These are phyloP conservation scores for Xenopus laevis DNA, from an alignment of 2,113 vertebrate species.

Conservation along the genomic window DNA sequence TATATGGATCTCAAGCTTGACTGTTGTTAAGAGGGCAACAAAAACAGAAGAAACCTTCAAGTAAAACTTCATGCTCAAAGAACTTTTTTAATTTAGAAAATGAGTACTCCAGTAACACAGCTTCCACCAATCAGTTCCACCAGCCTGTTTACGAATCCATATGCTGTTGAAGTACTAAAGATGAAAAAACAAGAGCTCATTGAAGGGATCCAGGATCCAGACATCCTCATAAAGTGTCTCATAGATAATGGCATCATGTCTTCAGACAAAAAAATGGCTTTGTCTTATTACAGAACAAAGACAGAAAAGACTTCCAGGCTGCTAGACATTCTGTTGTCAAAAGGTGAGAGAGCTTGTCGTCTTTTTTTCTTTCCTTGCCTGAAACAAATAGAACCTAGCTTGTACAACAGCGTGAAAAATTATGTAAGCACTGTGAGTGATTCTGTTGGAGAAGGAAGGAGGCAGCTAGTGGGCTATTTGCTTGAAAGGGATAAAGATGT, in stretches of 20 bases:
- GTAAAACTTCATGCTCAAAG: neutral
- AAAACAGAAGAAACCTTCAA: conserved; percentile 48
- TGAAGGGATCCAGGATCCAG: conserved; percentile 65
- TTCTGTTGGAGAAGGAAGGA: conserved; percentile 62
- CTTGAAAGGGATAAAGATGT: conserved; percentile 65
- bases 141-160: conserved; percentile 63
- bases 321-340: conserved; percentile 67
- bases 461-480: conserved; percentile 73
- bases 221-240: conserved; percentile 66
- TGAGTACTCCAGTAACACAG: conserved; percentile 27
- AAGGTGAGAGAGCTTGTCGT: conserved; percentile 72
- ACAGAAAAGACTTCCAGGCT: conserved; percentile 67
- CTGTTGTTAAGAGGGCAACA: conserved; percentile 38
- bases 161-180: conserved; percentile 65
- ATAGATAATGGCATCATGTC: conserved; percentile 62
- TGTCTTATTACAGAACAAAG: conserved; percentile 63
- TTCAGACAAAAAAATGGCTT: conserved; percentile 58
- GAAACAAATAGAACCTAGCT: conserved; percentile 68
- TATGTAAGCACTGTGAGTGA: conserved; percentile 62
- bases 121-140: conserved; percentile 44
- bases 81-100: conserved; percentile 12
- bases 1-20: neutral
- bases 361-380: conserved; percentile 79
- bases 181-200: conserved; percentile 65
- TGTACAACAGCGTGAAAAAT: conserved; percentile 65